These are phyloP conservation scores for Temnothorax curvispinosus DNA, from an alignment of 1,140 invertebrate species.

Conservation along the genomic window DNA sequence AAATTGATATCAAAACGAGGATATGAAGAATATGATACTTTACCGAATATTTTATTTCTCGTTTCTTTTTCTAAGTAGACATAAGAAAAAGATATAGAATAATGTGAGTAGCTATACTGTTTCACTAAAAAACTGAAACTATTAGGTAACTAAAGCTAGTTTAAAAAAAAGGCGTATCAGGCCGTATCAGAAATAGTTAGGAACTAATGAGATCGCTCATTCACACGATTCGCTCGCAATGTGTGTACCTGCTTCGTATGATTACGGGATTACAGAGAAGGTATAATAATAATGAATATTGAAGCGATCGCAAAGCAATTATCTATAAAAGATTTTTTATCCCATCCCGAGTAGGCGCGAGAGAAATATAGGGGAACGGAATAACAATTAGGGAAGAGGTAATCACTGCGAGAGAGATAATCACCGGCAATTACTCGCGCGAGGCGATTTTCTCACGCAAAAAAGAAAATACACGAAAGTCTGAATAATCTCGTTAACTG, in stretches of 20 bases:
- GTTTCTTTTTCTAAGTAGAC: neutral
- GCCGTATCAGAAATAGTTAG: neutral
- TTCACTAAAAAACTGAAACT: neutral
- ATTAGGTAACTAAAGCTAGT: neutral
- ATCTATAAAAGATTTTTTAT: constrained; percentile 26
- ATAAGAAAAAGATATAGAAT: neutral
- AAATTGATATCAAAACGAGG: neutral
- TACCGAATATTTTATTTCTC: neutral
- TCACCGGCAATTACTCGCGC: constrained; percentile 35
- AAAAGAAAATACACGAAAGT: constrained; percentile 45
- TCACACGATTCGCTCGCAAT: neutral
- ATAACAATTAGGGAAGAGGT: constrained; percentile 36
- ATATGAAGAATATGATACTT: neutral
- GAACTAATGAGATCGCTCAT: neutral
- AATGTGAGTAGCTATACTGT: neutral
- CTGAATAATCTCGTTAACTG: constrained; percentile 49
- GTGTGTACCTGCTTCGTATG: neutral
- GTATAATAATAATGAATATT: constrained; percentile 29
- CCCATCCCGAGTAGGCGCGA: neutral
- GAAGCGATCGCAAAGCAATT: neutral
- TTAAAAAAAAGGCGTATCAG: neutral
- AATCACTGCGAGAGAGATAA: constrained; percentile 40
- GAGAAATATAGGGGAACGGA: neutral
- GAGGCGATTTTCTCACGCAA: constrained; percentile 39
- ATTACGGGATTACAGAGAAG: neutral